A percentile compares a stretch with the other conserved stretches of the same genome.
These are phyloP conservation scores for Nomada hirtipes DNA, from an alignment of 2,888 invertebrate species.

Conservation along the genomic window DNA sequence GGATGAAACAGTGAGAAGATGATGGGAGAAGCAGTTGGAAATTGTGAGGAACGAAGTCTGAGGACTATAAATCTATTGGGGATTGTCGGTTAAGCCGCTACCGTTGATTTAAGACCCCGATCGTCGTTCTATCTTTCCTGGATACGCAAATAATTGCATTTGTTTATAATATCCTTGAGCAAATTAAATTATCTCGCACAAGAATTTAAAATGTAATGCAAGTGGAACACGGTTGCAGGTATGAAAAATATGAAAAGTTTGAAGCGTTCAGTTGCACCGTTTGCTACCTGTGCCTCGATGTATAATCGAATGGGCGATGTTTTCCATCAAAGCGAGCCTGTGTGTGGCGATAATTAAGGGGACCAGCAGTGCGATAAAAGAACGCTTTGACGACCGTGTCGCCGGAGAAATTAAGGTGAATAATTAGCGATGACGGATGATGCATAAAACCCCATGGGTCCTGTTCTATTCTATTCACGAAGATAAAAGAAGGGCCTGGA, in stretches of 20 bases:
- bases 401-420: not conserved
- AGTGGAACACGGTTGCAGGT: too few relatives aligned
- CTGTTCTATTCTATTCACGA: not conserved
- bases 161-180: too few relatives aligned
- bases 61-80: not conserved
- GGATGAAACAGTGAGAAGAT: slow-evolving; percentile 1
- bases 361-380: not conserved
- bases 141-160: too few relatives aligned
- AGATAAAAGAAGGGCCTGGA: not conserved
- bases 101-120: too few relatives aligned
- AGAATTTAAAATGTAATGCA: too few relatives aligned
- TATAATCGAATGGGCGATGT: slow-evolving; percentile 28
- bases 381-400: slow-evolving; percentile 13
- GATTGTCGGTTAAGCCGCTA: not conserved
- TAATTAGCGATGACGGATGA: not conserved
- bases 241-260: not conserved
- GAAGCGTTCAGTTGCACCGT: slow-evolving; percentile 22
- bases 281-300: slow-evolving; percentile 10
- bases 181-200: too few relatives aligned
- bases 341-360: slow-evolving; percentile 15
- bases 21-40: not conserved
- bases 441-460: not conserved
- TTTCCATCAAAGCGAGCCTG: slow-evolving; percentile 1
- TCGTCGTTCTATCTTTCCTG: too few relatives aligned
- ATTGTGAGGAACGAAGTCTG: not conserved